Conservation (phyloP, 2,888 invertebrate genomes). For the Cephus nigrinus region DNA sequence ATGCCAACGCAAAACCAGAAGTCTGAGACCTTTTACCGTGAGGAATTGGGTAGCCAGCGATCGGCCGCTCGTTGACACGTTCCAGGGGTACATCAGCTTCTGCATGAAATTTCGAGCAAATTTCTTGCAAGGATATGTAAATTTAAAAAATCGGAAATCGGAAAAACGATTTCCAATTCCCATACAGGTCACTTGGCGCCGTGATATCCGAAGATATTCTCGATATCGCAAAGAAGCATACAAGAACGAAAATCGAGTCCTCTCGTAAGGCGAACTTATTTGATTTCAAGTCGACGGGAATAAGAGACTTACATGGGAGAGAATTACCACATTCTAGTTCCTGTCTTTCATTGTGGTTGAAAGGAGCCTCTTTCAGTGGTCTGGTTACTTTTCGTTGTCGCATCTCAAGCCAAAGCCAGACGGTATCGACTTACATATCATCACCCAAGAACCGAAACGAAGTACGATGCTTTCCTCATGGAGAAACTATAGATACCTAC, state of each 20-base stretch:
- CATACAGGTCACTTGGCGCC: neutral
- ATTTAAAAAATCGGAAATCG: slow-evolving; percentile 2
- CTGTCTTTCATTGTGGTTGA: neutral
- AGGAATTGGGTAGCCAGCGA: slow-evolving; percentile 30
- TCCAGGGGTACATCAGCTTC: neutral
- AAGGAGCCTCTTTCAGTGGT: slow-evolving; percentile 21
- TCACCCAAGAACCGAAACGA: neutral
- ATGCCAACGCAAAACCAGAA: neutral
- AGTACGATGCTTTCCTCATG: neutral
- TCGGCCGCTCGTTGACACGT: slow-evolving; percentile 38
- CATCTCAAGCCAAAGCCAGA: slow-evolving; percentile 16
- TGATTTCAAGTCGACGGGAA: neutral
- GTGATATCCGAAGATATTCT: neutral
- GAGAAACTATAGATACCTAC: neutral
- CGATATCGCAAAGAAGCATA: neutral
- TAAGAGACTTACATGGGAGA: neutral
- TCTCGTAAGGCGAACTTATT: neutral
- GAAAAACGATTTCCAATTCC: neutral
- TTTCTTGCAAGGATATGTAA: slow-evolving; percentile 2
- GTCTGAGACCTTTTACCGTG: slow-evolving; percentile 30
- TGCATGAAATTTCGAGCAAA: neutral
- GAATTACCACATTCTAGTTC: neutral
- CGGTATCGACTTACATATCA: slow-evolving; percentile 17
- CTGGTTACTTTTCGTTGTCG: slow-evolving; percentile 21
- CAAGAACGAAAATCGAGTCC: neutral